Evolutionary conservation across 2,113 vertebrate genomes (phyloP), one percentile per base, ranked within the genome.

Genomic region (Ammodytes dubius): DNA sequence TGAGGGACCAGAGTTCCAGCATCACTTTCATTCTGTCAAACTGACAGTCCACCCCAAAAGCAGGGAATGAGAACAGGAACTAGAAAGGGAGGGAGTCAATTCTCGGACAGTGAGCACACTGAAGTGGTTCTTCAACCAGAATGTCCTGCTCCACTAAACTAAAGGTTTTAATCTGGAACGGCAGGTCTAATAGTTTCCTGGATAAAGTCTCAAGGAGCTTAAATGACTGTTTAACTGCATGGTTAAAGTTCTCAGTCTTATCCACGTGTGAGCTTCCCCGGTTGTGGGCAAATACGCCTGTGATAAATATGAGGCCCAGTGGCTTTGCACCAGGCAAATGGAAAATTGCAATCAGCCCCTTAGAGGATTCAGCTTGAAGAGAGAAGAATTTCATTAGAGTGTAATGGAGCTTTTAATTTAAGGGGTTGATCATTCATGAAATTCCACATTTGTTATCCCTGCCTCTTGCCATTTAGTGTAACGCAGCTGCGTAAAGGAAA

Each of bases 341-440:
- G 87, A 90, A 92, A 92, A 89, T 79, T 82, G 60, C 81, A 82
- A 73, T 88, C 58, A 77, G 77, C 77, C 50, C 87, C 83, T 83
- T 77, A 57, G 85, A 91, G 90, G 82, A 88, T 89, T 87, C 63
- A 19, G 72, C 81, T 85, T 77, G 77, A 87, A 79, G 83, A 81
- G 83, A 87, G 84, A 84, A 77, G 65, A 90, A 85, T 90, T 91
- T 91, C 90, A 90, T 93, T 88, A 88, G 74, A 87, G 88, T 87
- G 89, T 89, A 93, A 93, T 92, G 89, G 91, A 92, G 87, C 90
- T 92, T 91, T 93, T 92, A 90, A 93, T 93, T 93, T 91, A 80
- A 81, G 71, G 72, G 89, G 83, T 87, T 88, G 86, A 89, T 94
- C 91, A 88, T 87, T 93, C 88, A 87, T 92, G 89, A 91, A 92